Percentiles rank a stretch among this genome's conserved stretches.
These are phyloP conservation scores for Pygoscelis adeliae DNA, from an alignment of 2,113 vertebrate species.

Conservation along the genomic window DNA sequence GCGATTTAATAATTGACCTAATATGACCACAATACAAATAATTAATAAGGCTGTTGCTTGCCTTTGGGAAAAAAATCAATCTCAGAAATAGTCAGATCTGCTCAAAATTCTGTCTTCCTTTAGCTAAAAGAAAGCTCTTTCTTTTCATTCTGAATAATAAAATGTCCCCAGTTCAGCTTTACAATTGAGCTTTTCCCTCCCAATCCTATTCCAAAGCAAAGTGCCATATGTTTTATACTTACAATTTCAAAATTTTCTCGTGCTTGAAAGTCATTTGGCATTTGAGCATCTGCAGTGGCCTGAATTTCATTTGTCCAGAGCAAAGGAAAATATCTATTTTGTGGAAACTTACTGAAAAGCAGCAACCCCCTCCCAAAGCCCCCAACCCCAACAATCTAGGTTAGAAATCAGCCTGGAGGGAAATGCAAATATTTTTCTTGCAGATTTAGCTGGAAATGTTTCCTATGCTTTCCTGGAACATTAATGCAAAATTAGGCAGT, in stretches of 20 bases:
- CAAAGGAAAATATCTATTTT: not conserved
- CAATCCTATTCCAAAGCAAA: not conserved
- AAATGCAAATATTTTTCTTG: slow-evolving; percentile 30
- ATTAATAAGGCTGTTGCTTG: not conserved
- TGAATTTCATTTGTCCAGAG: not conserved
- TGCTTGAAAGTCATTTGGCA: slow-evolving; percentile 6
- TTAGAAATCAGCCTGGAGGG: slow-evolving; percentile 19
- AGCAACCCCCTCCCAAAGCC: not conserved
- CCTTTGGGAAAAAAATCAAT: not conserved
- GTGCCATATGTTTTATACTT: slow-evolving; percentile 7
- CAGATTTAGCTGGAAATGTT: not conserved
- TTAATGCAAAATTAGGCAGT: not conserved
- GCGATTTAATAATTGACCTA: not conserved
- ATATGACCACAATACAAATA: not conserved
- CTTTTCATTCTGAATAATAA: slow-evolving; percentile 10
- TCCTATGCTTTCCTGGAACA: not conserved
- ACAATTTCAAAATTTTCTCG: not conserved
- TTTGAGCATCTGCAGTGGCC: not conserved
- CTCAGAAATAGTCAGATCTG: not conserved
- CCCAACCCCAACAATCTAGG: not conserved
- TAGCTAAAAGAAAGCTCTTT: not conserved
- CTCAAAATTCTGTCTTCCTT: not conserved
- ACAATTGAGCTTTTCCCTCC: not conserved
- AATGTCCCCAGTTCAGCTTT: not conserved
- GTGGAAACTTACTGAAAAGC: not conserved